Base-by-base conservation (phyloP, 2,113 vertebrate species). In the Raja brachyura region DNA sequence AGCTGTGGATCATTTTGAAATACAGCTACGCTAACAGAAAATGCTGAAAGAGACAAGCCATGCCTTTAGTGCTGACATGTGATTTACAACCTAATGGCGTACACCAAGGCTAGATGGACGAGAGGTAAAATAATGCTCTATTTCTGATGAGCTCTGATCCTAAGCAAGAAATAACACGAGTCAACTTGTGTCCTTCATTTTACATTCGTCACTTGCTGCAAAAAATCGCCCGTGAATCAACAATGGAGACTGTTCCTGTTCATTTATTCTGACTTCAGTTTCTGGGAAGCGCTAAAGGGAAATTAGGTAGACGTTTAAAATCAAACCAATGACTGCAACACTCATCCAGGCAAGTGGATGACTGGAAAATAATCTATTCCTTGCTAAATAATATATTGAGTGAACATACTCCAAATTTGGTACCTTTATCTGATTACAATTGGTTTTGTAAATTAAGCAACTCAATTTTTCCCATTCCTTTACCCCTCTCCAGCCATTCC, bases 1-100 rank as follows among this genome's bases (percentile, higher is more conserved):
- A 86, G 59, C 56, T n/a, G 5, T 61, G 83, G 59, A 61, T 86
- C 61, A 86, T 16, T 86, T 63, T 86, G 83, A 86, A 86, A 28
- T 14, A 5, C 56, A n/a, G 83, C 25, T 11, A 86, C 25, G 3
- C 22, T 86, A 25, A 28, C 25, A 86, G 28, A 86, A 86, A 86
- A 85, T 54, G 10, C 11, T 59, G 22, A 59, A 86, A 86, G n/a
- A 61, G 56, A 61, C 83, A 63, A 28, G n/a, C 28, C 61, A 63
- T 13, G 56, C 56, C 83, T 86, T 86, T 59, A 86, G 61, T 31
- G 28, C 61, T n/a, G 28, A 63, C 6, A 56, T 81, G 28, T 63
- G 56, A 86, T 86, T 86, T 61, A 61, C 28, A 86, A n/a, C 56
- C 4, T 86, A 86, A 61, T 63, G 13, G 83, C 5, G 3, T n/a